Evolutionary conservation across 2,113 vertebrate genomes (phyloP).

Genomic region (Nycticryphes semicollaris): DNA sequence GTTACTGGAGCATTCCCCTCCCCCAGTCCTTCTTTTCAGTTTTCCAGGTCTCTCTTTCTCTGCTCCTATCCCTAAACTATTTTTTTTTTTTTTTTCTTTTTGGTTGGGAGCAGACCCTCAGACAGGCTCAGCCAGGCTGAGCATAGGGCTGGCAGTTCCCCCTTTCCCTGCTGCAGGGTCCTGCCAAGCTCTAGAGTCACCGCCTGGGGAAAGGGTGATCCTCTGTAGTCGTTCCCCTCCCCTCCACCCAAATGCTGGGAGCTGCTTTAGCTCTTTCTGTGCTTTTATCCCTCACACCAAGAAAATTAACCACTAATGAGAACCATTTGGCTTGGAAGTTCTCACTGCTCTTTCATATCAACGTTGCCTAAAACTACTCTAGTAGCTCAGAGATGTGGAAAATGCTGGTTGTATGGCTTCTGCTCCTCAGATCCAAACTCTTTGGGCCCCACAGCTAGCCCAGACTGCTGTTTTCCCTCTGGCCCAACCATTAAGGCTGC

Average conservation of each 20-base stretch:
- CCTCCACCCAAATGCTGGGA: not conserved
- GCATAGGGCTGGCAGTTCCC: not conserved
- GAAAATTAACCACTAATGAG: conserved; percentile 36
- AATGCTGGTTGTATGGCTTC: not conserved
- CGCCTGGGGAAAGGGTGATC: conserved; percentile 1
- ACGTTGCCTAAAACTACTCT: not conserved
- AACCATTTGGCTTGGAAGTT: conserved; percentile 25
- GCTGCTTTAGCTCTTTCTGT: not conserved
- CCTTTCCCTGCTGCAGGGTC: not conserved
- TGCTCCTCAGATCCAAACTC: not conserved
- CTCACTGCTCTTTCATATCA: conserved; percentile 1
- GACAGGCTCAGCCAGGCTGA: not conserved
- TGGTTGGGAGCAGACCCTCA: not conserved
- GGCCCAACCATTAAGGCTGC: not conserved
- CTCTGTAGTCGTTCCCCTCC: not conserved
- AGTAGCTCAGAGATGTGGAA: not conserved
- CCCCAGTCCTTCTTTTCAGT: not conserved
- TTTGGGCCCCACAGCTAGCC: not conserved
- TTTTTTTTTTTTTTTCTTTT: not conserved
- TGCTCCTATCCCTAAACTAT: not conserved
- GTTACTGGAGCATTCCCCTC: not conserved
- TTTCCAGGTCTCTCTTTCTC: not conserved
- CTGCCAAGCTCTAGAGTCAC: not conserved
- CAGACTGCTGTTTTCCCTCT: not conserved
- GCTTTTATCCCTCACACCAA: conserved; percentile 45